Base-by-base conservation (phyloP, 1,140 invertebrate genomes). In the Ditylenchus dipsaci region DNA sequence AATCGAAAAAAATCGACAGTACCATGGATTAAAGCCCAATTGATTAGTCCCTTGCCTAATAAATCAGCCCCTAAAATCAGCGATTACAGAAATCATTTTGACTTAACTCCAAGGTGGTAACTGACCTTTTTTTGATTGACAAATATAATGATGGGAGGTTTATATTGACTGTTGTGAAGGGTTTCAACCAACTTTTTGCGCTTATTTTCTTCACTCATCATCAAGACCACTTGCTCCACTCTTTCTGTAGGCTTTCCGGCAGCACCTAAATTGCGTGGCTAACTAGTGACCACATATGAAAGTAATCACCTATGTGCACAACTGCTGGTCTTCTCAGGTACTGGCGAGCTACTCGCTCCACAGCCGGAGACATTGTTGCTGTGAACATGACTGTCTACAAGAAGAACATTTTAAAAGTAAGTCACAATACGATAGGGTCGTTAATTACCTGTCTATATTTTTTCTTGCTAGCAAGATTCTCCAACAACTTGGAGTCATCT, bases 341-440 rank as follows among this genome's bases (percentile, higher is more conserved):
- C 33, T 90, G 92, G 73, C 93, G 87, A 0, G 96, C 96, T 58
- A 99, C 85, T 75, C 95, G 87, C 86, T 99, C 96, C 1, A 99
- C 93, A 8, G 94, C 91, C 1, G 95, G 89, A 8, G 94, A 94
- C 96, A 99, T 99, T 77, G 96, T 99, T 19, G 96, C 96, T 49
- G 96, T 99, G 85, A 99, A 99, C 96, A 99, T 99, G 70, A 99
- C 95, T 81, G 95, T 99, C 90, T 90, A 81, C 11, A 59, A 59
- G 23, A 15, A n/a, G n/a, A n/a, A n/a, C n/a, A n/a, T n/a, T n/a
- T n/a, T n/a, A n/a, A n/a, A n/a, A n/a, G n/a, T n/a, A n/a, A n/a
- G n/a, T n/a, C n/a, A n/a, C n/a, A n/a, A n/a, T n/a, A n/a, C n/a
- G n/a, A n/a, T n/a, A n/a, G n/a, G n/a, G n/a, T n/a, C n/a, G n/a